A percentile compares a stretch with the other conserved stretches of the same genome.
These are phyloP conservation scores for Drosophila atroscutellata DNA, from an alignment of 2,888 invertebrate species.

Conservation along the genomic window DNA sequence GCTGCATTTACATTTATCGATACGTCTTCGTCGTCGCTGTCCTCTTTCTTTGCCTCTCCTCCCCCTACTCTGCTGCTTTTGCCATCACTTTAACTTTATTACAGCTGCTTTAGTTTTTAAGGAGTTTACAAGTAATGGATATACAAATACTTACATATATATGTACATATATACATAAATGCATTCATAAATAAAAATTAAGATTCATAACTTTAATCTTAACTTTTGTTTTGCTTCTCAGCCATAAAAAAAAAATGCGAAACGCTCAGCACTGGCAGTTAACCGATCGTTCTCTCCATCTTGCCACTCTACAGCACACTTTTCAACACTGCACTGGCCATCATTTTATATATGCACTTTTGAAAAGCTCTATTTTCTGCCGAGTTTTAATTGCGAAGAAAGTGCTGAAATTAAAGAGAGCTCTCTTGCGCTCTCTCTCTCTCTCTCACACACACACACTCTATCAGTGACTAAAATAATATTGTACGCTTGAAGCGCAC, in stretches of 20 bases:
- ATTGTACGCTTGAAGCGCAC: slow-evolving; percentile 58
- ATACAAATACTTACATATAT: neutral
- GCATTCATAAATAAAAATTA: neutral
- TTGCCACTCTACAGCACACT: neutral
- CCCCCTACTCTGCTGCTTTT: neutral
- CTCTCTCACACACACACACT: neutral
- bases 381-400: neutral
- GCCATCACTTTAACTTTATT: slow-evolving; percentile 2
- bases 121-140: neutral
- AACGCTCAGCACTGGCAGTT: neutral
- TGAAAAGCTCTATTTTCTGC: neutral
- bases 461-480: slow-evolving; percentile 34
- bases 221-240: neutral
- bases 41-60: slow-evolving; percentile 18
- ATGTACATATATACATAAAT: slow-evolving; percentile 4
- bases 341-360: neutral
- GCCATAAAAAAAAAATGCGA: neutral
- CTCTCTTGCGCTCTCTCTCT: neutral
- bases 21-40: slow-evolving; percentile 51
- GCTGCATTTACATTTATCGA: slow-evolving; percentile 77
- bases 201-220: neutral
- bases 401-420: neutral
- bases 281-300: neutral
- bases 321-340: neutral
- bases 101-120: slow-evolving; percentile 1